Evolutionary conservation across 2,888 invertebrate genomes (phyloP), one percentile per base, ranked within the genome.

Genomic region (Drosophila barbarae): DNA sequence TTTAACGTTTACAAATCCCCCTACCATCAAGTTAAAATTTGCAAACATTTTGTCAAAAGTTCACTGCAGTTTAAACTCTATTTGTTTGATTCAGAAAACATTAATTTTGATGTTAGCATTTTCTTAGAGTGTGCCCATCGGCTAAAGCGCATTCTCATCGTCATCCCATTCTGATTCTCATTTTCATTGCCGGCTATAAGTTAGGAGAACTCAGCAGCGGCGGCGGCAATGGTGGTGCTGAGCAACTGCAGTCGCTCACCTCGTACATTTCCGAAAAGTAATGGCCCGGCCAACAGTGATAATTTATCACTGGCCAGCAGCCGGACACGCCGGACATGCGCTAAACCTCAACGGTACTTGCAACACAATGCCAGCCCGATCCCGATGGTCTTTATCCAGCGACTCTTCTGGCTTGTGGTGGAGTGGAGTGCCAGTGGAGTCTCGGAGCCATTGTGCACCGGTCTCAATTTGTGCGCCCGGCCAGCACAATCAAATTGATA

Each of bases 251-350:
- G 59, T 73, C 67, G 75, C 73, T 69, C 79, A 73, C 75, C 76
- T 82, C 79, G 82, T 82, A 77, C 77, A 82, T 79, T 82, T 79
- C 76, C 83, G 70, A 81, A 83, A 82, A 84, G 53, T 81, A 85
- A 86, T 85, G 83, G 81, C 69, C 79, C 44, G 69, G 75, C 77
- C 77, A 76, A 75, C 71, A 84, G 80, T 81, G 84, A 73, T 86
- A 84, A 86, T 86, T 86, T 87, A 86, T 86, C 86, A 86, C 77
- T 77, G 73, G 72, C 74, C 74, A 76, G 71, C 73, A 72, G 78
- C 80, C 82, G 75, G 76, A 79, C 80, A 83, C 73, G 61, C 58
- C 82, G 75, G 76, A 79, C 80, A 83, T 75, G 61, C 58, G 51
- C 57, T 18, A 39, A 47, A 44, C 54, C 54, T 67, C 61, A 80